phyloP scores from a whole-genome alignment of 1,140 invertebrate species.

The Lucilia sericata region DNA sequence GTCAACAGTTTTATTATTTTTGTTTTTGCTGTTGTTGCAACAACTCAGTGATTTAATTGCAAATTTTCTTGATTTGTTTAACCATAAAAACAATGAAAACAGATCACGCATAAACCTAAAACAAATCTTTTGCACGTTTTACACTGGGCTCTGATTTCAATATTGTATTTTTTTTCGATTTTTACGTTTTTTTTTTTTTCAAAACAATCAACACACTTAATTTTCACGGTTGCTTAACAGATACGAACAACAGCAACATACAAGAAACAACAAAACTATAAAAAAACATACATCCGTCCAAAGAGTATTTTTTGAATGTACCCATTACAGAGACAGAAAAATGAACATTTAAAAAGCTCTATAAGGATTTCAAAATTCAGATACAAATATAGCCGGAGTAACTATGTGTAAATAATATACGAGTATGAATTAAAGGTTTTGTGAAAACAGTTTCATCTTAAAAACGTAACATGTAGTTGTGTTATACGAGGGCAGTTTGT shows the following conservation, averaged over 20 bases:
- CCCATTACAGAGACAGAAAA: too few relatives aligned
- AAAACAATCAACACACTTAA: slow-evolving; percentile 18
- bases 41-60: slow-evolving; percentile 40
- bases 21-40: too few relatives aligned
- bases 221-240: slow-evolving; percentile 28
- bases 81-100: slow-evolving; percentile 34
- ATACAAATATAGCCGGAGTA: too few relatives aligned
- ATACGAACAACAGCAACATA: not conserved
- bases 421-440: slow-evolving; percentile 3
- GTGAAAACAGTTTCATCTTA: slow-evolving; percentile 30
- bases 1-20: too few relatives aligned
- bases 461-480: slow-evolving; percentile 37
- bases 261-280: not conserved
- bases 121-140: slow-evolving; percentile 44
- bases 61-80: slow-evolving; percentile 44
- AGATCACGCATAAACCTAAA: slow-evolving; percentile 38
- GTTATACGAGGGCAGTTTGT: not conserved
- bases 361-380: too few relatives aligned
- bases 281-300: slow-evolving; percentile 1
- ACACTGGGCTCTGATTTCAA: slow-evolving; percentile 38
- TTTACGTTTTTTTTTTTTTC: not conserved
- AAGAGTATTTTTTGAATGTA: not conserved
- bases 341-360: too few relatives aligned
- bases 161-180: not conserved
- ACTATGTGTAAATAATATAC: too few relatives aligned